These are phyloP conservation scores for Lates japonicus DNA, from an alignment of 2,797 vertebrate genomes.

Conservation along the genomic window DNA sequence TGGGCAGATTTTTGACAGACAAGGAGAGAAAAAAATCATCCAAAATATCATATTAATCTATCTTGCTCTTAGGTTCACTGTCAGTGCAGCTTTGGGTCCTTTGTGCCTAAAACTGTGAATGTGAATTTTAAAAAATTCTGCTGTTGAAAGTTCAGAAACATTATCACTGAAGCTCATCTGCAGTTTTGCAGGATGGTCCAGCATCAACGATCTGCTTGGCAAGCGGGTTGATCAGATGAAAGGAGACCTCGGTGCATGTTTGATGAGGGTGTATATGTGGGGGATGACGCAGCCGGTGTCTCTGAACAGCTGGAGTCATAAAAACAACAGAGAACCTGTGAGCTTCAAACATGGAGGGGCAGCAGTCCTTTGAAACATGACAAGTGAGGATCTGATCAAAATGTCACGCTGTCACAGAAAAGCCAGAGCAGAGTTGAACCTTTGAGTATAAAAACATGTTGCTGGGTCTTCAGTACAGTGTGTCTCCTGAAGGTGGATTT, in stretches of 20 bases:
- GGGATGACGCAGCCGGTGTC: too few species aligned
- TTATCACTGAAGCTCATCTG: background rate
- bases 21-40: background rate
- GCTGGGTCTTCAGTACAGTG: background rate
- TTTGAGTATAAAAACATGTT: conserved; percentile 24
- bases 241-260: conserved; percentile 64
- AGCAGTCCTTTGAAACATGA: conserved; percentile 65
- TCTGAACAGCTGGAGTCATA: too few species aligned
- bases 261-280: conserved; percentile 13
- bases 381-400: conserved; percentile 63
- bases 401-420: conserved; percentile 64
- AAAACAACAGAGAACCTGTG: conserved; percentile 25
- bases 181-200: background rate
- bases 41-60: background rate
- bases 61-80: background rate
- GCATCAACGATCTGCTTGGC: background rate
- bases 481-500: background rate
- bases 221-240: conserved; percentile 67
- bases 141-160: background rate
- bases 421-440: conserved; percentile 34
- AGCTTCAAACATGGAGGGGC: conserved; percentile 67
- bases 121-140: too few species aligned
- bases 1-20: too few species aligned
- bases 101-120: background rate
- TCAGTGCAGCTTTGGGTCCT: background rate